Base-by-base conservation (phyloP, 2,888 invertebrate genomes). In the Aromia moschata region DNA sequence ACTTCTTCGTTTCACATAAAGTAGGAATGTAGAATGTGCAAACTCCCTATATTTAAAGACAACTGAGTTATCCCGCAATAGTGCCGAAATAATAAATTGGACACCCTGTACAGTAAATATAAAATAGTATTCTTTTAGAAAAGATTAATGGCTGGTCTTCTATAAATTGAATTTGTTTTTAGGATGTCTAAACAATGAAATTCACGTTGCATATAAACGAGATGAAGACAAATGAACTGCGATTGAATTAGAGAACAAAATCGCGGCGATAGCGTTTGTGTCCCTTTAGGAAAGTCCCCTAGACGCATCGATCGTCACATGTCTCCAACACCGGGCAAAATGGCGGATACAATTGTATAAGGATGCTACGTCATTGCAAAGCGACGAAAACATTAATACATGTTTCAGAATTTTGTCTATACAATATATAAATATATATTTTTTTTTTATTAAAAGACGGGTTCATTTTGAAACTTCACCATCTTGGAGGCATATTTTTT, bases 241-340 rank as follows among this genome's bases (percentile, higher is more conserved):
- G 70, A 64, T 67, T 56, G 63, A 64, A 67, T 69, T 72, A 69
- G 67, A 67, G 64, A 64, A 67, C 54, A 49, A 47, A 52, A 52
- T 41, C 45, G 40, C 44, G 46, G 52, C 58, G 58, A 68, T 69
- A 70, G 73, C 69, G 68, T 72, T 73, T 73, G 72, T 73, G 74
- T 73, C 71, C 71, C 70, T 74, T 68, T 67, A 68, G 68, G 64
- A 65, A 59, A 43, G 56, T 40, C 65, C 66, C 62, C 64, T 58
- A 66, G 58, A 67, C 72, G 72, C 75, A 79, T 79, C 78, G 78
- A 79, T 79, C 77, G 76, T 72, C 76, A 72, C 71, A 77, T 75
- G 78, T 79, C 78, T 79, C 76, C 74, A 70, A 70, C 79, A 78
- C 73, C 78, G 74, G 77, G 74, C 77, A 79, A 79, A 79, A 79